Conservation (phyloP, 2,888 invertebrate species). For the Tetheella fluctuosa region DNA sequence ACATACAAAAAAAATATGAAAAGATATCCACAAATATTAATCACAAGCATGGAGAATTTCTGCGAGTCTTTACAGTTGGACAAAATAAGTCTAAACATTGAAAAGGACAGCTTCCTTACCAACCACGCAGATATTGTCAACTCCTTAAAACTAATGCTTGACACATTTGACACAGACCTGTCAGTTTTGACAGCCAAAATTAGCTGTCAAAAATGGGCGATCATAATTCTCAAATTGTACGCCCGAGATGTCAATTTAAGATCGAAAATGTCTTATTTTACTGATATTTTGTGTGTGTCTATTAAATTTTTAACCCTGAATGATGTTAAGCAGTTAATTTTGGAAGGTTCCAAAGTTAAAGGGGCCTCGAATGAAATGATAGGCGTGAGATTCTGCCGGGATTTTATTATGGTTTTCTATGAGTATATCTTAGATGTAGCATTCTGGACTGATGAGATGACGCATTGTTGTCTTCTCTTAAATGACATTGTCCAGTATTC, state of each 20-base stretch:
- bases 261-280: slow-evolving; percentile 34
- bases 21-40: not conserved
- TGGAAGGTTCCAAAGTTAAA: slow-evolving; percentile 28
- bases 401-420: slow-evolving; percentile 43
- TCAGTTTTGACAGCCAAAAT: slow-evolving; percentile 11
- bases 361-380: slow-evolving; percentile 31
- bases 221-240: not conserved
- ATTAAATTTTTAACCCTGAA: slow-evolving; percentile 31
- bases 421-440: slow-evolving; percentile 37
- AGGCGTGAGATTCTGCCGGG: slow-evolving; percentile 35
- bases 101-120: slow-evolving; percentile 29
- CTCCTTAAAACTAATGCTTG: slow-evolving; percentile 38
- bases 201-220: not conserved
- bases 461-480: slow-evolving; percentile 34
- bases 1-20: slow-evolving; percentile 29
- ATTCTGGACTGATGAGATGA: slow-evolving; percentile 35
- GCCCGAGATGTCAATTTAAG: slow-evolving; percentile 17
- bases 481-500: slow-evolving; percentile 44
- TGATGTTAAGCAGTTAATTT: slow-evolving; percentile 36
- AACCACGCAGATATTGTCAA: slow-evolving; percentile 27
- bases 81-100: slow-evolving; percentile 38
- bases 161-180: slow-evolving; percentile 23
- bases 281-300: slow-evolving; percentile 45
- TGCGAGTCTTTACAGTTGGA: slow-evolving; percentile 31
- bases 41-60: slow-evolving; percentile 31